Evolutionary conservation across 2,797 vertebrate species (phyloP).

Genomic region (Squalus acanthias): DNA sequence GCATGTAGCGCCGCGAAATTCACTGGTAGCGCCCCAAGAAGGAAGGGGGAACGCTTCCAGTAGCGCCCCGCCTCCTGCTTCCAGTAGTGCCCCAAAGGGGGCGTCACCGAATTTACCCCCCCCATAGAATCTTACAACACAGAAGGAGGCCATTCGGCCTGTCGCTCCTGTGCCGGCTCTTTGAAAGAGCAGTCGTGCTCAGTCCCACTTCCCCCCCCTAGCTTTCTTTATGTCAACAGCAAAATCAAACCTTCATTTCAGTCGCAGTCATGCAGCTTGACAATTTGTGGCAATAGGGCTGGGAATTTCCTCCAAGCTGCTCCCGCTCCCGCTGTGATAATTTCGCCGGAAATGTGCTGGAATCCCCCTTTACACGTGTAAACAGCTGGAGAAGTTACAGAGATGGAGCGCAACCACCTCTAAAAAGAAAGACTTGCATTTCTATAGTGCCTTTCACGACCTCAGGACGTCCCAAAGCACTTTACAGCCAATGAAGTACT

Average conservation of each 20-base stretch:
- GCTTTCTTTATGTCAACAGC: background rate
- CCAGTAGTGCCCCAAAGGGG: too few species aligned
- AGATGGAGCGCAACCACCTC: background rate
- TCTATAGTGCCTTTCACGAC: too few species aligned
- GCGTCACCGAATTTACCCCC: too few species aligned
- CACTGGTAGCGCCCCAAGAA: too few species aligned
- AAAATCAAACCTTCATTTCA: background rate
- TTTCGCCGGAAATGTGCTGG: too few species aligned
- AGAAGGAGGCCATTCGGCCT: background rate
- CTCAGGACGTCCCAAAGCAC: too few species aligned
- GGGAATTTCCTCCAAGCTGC: background rate
- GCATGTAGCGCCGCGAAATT: too few species aligned
- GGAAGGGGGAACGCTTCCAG: too few species aligned
- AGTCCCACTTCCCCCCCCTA: background rate
- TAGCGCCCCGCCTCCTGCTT: too few species aligned
- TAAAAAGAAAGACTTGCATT: too few species aligned
- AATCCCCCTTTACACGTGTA: background rate
- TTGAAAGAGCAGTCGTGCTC: background rate
- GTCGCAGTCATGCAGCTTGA: background rate
- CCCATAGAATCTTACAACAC: background rate
- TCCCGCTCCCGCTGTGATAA: background rate
- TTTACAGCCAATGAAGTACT: too few species aligned
- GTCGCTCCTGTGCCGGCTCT: background rate
- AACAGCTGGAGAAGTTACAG: background rate
- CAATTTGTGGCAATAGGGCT: too few species aligned